Percentiles rank a stretch among this genome's conserved stretches.
Evolutionary conservation across 1,140 invertebrate species (phyloP).

Genomic region (Lordiphosa clarofinis): DNA sequence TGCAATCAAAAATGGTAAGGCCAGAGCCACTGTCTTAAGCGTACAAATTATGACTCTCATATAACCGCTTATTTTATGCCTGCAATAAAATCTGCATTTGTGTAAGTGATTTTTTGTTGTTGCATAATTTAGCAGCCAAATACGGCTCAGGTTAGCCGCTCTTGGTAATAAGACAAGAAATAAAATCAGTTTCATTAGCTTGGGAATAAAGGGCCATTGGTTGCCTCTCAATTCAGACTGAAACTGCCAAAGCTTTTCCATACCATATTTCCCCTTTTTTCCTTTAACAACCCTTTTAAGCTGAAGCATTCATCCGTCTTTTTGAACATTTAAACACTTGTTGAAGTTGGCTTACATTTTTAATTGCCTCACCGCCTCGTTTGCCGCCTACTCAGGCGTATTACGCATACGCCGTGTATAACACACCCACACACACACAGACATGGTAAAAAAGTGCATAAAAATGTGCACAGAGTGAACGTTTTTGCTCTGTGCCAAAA

Average conservation of each 20-base stretch:
- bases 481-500: conserved; percentile 36
- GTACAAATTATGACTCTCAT: conserved; percentile 36
- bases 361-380: conserved; percentile 52
- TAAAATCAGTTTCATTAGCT: too few relatives aligned
- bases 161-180: too few relatives aligned
- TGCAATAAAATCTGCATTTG: conserved; percentile 37
- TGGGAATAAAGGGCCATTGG: too few relatives aligned
- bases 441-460: background rate
- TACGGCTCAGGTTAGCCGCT: too few relatives aligned
- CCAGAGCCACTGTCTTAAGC: conserved; percentile 17
- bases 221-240: too few relatives aligned
- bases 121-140: conserved; percentile 13
- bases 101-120: conserved; percentile 27
- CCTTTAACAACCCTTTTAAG: background rate
- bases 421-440: too few relatives aligned
- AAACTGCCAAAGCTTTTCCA: too few relatives aligned
- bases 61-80: conserved; percentile 33
- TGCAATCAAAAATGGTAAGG: too few relatives aligned
- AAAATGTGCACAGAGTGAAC: conserved; percentile 13
- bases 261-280: too few relatives aligned
- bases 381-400: conserved; percentile 38
- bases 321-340: conserved; percentile 43
- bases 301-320: background rate
- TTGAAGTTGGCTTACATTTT: conserved; percentile 47
- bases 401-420: conserved; percentile 26